Conservation (phyloP, 2,797 vertebrate genomes). For the Catharus ustulatus region DNA sequence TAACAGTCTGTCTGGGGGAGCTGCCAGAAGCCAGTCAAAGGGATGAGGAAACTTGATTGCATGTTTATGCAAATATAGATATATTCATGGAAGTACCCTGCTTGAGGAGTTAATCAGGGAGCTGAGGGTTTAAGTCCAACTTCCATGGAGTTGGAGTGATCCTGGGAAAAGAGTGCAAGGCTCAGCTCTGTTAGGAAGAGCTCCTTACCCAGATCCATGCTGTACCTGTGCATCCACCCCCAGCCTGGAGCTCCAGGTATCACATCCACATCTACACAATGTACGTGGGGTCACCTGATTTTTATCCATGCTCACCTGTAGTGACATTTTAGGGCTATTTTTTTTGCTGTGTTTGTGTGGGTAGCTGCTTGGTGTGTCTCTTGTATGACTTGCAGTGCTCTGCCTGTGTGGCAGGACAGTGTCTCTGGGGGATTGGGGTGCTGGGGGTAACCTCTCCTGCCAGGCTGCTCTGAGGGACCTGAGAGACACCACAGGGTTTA, state of each 20-base stretch:
- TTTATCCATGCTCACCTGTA: conserved; percentile 56
- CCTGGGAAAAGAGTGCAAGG: not conserved
- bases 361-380: not conserved
- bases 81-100: conserved; percentile 32
- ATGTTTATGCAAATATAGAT: conserved; percentile 69
- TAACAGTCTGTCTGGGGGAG: conserved; percentile 71
- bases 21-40: conserved; percentile 71
- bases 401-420: not conserved
- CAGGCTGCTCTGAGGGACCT: not conserved
- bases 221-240: not conserved
- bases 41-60: conserved; percentile 65
- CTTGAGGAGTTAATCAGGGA: conserved; percentile 7
- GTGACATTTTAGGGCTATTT: not conserved
- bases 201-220: not conserved
- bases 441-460: not conserved
- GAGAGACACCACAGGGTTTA: not conserved
- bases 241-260: not conserved
- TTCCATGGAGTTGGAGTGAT: not conserved
- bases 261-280: not conserved
- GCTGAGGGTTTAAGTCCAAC: not conserved
- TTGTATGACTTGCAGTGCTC: not conserved
- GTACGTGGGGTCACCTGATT: not conserved
- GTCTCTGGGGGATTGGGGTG: not conserved
- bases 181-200: not conserved
- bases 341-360: rapidly evolving